A percentile compares a stretch with the other conserved stretches of the same genome.
Evolutionary conservation across 2,888 invertebrate species (phyloP).

Genomic region (Lamellibrachia satsuma): DNA sequence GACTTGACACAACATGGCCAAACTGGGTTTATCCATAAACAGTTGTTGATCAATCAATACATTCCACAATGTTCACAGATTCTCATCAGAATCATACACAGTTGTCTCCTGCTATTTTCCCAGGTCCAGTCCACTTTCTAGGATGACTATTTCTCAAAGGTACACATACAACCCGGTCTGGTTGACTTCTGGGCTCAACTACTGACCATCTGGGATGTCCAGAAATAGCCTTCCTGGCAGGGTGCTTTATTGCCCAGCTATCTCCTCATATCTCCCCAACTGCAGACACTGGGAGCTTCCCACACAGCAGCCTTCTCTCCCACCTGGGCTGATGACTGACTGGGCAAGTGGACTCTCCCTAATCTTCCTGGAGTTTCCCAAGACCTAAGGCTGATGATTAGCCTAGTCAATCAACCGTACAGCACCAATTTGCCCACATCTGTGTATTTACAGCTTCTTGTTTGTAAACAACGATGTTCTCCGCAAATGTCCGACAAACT

Average conservation of each 20-base stretch:
- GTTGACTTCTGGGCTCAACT: neutral
- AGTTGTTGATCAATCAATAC: neutral
- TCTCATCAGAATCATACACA: neutral
- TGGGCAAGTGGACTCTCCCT: neutral
- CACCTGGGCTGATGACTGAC: neutral
- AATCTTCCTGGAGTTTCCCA: neutral
- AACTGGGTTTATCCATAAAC: neutral
- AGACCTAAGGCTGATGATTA: neutral
- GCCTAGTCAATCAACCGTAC: neutral
- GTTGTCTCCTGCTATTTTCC: neutral
- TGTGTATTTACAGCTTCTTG: neutral
- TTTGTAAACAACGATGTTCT: neutral
- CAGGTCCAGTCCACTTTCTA: too few species aligned
- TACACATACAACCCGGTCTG: neutral
- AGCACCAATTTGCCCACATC: constrained; percentile 13
- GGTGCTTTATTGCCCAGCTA: constrained; percentile 13
- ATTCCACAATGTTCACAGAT: neutral
- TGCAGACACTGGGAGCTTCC: neutral
- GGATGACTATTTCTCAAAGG: neutral
- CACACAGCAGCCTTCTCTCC: neutral
- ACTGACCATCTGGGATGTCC: neutral
- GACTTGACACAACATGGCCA: too few species aligned
- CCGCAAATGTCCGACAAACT: neutral
- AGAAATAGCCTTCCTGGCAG: neutral
- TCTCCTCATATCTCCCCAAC: neutral